phyloP scores from a whole-genome alignment of 2,113 vertebrate species.

The Oreamnos americanus region DNA sequence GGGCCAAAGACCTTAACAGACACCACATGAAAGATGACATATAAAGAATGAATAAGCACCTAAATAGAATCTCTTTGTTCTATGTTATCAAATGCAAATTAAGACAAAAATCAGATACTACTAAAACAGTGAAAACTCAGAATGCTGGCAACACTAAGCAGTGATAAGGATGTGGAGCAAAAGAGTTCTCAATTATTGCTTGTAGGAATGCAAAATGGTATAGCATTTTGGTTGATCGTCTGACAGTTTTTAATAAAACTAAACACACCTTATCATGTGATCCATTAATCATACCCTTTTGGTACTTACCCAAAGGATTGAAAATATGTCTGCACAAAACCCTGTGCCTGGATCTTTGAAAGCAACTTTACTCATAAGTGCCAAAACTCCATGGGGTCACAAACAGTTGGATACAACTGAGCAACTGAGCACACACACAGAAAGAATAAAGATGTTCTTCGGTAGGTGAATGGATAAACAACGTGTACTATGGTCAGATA shows the following conservation, averaged over 20 bases:
- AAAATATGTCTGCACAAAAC: neutral
- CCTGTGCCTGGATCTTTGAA: neutral
- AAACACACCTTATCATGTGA: neutral
- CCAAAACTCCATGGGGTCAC: neutral
- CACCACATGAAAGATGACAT: neutral
- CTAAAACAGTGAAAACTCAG: neutral
- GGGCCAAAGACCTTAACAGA: neutral
- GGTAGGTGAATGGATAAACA: neutral
- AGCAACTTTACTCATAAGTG: neutral
- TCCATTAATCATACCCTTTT: neutral
- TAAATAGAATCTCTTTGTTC: neutral
- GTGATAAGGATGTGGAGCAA: neutral
- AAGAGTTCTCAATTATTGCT: neutral
- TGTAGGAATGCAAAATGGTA: neutral
- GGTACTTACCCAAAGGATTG: neutral
- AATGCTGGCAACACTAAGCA: neutral
- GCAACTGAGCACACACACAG: neutral
- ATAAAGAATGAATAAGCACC: neutral
- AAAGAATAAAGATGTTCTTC: neutral
- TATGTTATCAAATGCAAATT: neutral
- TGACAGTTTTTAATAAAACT: neutral
- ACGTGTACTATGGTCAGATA: neutral
- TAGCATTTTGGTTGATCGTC: neutral
- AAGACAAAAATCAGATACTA: neutral
- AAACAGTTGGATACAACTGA: neutral